phyloP scores from a whole-genome alignment of 2,888 invertebrate genomes.

The Melanostoma mellinum region DNA sequence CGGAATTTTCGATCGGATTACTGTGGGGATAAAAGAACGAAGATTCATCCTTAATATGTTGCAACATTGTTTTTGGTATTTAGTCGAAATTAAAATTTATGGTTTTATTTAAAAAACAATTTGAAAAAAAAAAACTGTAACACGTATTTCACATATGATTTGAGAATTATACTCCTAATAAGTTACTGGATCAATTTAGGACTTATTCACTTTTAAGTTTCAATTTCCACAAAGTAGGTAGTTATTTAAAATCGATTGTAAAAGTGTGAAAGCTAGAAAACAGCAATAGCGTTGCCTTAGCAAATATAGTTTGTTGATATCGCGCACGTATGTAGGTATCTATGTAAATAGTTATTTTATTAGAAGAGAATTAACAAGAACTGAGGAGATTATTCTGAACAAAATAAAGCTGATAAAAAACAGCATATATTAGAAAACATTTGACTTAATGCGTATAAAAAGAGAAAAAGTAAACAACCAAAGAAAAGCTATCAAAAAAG shows the following conservation, averaged over 20 bases:
- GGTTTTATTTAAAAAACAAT: conserved; percentile 41
- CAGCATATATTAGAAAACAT: too few relatives aligned
- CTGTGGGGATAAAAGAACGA: conserved; percentile 81
- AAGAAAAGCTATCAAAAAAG: too few relatives aligned
- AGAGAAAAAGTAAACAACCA: too few relatives aligned
- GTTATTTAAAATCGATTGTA: conserved; percentile 50
- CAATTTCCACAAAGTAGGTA: background rate
- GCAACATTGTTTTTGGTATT: conserved; percentile 76
- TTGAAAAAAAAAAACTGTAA: background rate
- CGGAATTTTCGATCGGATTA: conserved; percentile 83
- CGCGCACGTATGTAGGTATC: conserved; percentile 8
- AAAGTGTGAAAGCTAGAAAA: conserved; percentile 17
- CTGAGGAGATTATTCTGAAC: too few relatives aligned
- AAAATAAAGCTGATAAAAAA: too few relatives aligned
- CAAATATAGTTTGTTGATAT: conserved; percentile 35
- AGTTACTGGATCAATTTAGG: too few relatives aligned
- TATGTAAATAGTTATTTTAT: background rate
- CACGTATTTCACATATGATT: too few relatives aligned
- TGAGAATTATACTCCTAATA: too few relatives aligned
- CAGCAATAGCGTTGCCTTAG: conserved; percentile 59
- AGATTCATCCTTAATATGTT: conserved; percentile 66
- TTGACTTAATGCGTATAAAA: too few relatives aligned
- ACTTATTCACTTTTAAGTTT: too few relatives aligned
- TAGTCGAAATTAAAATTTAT: conserved; percentile 77
- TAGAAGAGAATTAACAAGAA: background rate